phyloP scores from a whole-genome alignment of 2,888 invertebrate genomes.

The Philonicus albiceps region DNA sequence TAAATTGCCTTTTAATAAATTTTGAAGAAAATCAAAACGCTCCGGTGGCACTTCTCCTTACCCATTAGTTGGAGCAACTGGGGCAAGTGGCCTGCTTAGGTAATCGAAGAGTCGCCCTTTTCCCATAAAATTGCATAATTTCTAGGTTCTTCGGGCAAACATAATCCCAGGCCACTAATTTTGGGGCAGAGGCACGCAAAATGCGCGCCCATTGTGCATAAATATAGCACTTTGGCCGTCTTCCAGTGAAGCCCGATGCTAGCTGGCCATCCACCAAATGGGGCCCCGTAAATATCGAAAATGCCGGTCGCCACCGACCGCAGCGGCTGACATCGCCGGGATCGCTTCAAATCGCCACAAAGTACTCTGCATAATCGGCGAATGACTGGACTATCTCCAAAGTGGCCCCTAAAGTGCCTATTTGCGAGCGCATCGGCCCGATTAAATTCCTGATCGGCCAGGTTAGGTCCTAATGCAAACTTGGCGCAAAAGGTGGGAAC shows the following conservation, averaged over 20 bases:
- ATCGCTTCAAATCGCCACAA: background rate
- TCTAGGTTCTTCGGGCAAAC: background rate
- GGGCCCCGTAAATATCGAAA: conserved; percentile 22
- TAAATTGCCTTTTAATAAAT: background rate
- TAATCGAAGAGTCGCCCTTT: background rate
- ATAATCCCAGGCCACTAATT: conserved; percentile 14
- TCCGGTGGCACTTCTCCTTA: background rate
- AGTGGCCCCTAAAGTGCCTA: background rate
- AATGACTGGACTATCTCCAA: conserved; percentile 14
- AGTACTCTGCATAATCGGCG: background rate
- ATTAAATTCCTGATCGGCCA: background rate
- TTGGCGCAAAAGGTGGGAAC: conserved; percentile 12
- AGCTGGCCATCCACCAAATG: conserved; percentile 12
- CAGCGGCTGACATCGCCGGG: background rate
- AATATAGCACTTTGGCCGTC: conserved; percentile 28
- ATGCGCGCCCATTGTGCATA: conserved; percentile 25
- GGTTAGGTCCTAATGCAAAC: background rate
- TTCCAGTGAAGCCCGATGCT: conserved; percentile 2
- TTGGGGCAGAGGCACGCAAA: conserved; percentile 8
- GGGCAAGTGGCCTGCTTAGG: background rate
- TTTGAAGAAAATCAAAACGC: background rate
- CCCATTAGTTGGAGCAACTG: background rate
- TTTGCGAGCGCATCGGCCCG: background rate
- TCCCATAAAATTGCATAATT: conserved; percentile 14
- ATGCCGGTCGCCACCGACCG: background rate